Base-by-base conservation (phyloP, 1,140 invertebrate species). In the Streblospio benedicti region DNA sequence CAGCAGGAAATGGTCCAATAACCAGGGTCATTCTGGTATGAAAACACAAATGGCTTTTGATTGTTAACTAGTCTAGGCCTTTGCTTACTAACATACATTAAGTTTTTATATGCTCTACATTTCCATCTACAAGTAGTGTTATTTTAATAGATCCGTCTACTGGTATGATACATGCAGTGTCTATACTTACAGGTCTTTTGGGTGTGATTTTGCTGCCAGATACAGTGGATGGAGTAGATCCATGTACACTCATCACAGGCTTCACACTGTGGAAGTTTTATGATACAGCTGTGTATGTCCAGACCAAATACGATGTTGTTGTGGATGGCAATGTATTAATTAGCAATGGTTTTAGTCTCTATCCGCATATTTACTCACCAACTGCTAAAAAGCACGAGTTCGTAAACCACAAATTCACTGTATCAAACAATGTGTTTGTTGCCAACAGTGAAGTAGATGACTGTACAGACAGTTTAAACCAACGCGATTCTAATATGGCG, bases 251-350 rank as follows among this genome's bases (percentile, higher is more conserved):
- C 25, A 31, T 64, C 2, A 38, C 64, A 25, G 64, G 64, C 18
- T 68, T 70, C 47, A 56, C 59, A 1, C 25, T 66, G 4, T 74
- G 66, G 65, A 69, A 66, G 47, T 67, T 64, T 33, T 55, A 49
- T 5, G 65, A 73, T 33, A 72, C 47, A 57, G 72, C 71, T 2
- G 35, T 76, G 1, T 76, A 72, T 50, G 58, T 68, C 50, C 60
- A 74, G 14, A 69, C 62, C 47, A 2, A 14, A 23, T 20, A 27
- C 18, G 53, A 20, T 14, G 30, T 63, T 25, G 16, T 47, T 6
- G 9, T 68, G 31, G 41, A 47, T 18, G 54, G 67, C 25, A 47
- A 66, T 16, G 56, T 65, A 2, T 47, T 62, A 18, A 63, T 59
- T 0, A 72, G 73, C 9, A 74, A 72, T 57, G 50, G 56, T 0